Percentiles rank a stretch among this genome's conserved stretches.
Conservation (phyloP, 2,113 vertebrate genomes). For the Sebastes schlegelii region DNA sequence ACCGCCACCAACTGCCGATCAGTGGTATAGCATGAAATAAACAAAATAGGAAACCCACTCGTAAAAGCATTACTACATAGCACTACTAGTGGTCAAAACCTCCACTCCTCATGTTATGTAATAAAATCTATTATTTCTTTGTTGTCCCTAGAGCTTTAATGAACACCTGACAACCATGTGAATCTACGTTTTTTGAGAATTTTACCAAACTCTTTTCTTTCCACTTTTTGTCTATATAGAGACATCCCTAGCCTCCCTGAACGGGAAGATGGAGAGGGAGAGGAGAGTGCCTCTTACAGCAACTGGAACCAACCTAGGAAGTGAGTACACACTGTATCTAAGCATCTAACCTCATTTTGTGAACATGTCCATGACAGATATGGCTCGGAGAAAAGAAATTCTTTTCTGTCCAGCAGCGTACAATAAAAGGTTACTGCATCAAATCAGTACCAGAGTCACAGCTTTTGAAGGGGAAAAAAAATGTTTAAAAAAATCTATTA, state of each 20-base stretch:
- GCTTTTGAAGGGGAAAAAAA: constrained; percentile 5
- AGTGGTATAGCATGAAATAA: background rate
- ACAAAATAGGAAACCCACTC: background rate
- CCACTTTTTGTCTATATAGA: constrained; percentile 59
- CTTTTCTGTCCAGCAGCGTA: background rate
- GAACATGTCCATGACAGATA: constrained; percentile 1
- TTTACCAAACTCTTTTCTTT: background rate
- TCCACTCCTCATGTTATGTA: background rate
- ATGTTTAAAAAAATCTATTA: background rate
- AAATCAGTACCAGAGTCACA: background rate
- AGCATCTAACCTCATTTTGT: constrained; percentile 6
- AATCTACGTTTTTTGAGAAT: background rate
- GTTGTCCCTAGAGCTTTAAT: background rate
- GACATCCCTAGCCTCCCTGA: constrained; percentile 92
- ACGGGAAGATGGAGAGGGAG: constrained; percentile 97
- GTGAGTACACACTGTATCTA: constrained; percentile 77
- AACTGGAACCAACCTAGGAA: constrained; percentile 94
- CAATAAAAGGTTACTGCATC: background rate
- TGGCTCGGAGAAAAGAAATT: background rate
- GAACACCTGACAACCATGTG: background rate
- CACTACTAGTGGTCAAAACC: background rate
- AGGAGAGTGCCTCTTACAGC: constrained; percentile 93
- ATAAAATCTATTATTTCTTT: background rate
- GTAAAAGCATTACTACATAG: background rate
- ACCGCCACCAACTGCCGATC: background rate